Evolutionary conservation across 2,113 vertebrate species (phyloP), one percentile per base, ranked within the genome.

Genomic region (Scartelaos histophorus): DNA sequence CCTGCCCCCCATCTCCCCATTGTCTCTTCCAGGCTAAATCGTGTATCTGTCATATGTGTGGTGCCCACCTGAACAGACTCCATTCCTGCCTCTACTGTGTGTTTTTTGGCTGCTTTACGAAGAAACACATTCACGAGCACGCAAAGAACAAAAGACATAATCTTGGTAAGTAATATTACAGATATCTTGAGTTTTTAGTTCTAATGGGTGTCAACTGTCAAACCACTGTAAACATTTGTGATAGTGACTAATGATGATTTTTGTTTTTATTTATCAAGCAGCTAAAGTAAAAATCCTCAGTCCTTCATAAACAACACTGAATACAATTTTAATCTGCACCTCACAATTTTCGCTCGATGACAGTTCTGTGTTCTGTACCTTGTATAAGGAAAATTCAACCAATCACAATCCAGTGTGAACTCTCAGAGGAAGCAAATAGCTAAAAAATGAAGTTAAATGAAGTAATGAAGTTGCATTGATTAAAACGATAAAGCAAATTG

Each of bases 81-180:
- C 98, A 99, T 90, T 99, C 98, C 84, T 99, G 98, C 92, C 96
- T 99, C 75, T 97, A 98, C 92, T 99, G 98, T 71, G 97, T 99
- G 84, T 99, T 98, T 94, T 99, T 99, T 25, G 98, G 97, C 93
- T 99, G 98, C 88, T 99, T 99, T 85, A 96, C 95, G 69, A 98
- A 98, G 96, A 99, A 98, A 87, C 98, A 99, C 86, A 99, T 99
- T 88, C 98, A 99, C 74, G 98, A 99, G 67, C 98, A 99, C 76
- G 98, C 97, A 22, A 99, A 98, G 93, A 95, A 94, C 85, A 99
- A 99, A 83, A 95, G 98, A 91, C 98, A 99, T 93, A 98, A 98
- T 87, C 94, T 99, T 91, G 98, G 98, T 99, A 93, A 96, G 96
- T 66, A n/a, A 13, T n/a, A 17, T 54, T n/a, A 54, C 19, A 9